These are phyloP conservation scores for Dicrurus megarhynchus DNA, from an alignment of 2,113 vertebrate species.

Conservation along the genomic window DNA sequence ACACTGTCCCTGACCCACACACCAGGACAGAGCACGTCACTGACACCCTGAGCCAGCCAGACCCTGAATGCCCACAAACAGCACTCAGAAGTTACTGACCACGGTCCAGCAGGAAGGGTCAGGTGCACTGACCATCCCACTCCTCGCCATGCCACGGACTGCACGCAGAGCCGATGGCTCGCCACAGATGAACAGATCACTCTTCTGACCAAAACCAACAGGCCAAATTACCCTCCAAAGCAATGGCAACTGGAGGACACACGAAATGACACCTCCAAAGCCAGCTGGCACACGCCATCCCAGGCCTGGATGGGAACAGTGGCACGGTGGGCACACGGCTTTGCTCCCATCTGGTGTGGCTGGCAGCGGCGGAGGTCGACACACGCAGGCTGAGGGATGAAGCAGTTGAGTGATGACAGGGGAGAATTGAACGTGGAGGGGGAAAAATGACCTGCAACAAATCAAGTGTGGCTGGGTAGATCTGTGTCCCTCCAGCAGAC, in stretches of 20 bases:
- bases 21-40: neutral
- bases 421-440: neutral
- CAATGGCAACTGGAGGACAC: constrained; percentile 38
- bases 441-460: constrained; percentile 3
- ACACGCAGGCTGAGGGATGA: neutral
- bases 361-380: neutral
- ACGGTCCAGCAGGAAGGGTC: neutral
- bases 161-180: neutral
- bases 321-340: constrained; percentile 3
- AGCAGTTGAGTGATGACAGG: neutral
- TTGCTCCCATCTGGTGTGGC: constrained; percentile 34
- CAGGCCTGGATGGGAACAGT: neutral
- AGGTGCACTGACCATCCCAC: neutral
- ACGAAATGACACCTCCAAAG: neutral
- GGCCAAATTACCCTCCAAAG: constrained; percentile 26
- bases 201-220: constrained; percentile 39
- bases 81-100: neutral
- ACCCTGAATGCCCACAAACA: neutral
- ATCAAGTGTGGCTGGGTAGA: constrained; percentile 6
- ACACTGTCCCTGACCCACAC: neutral
- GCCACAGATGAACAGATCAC: neutral
- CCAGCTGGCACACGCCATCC: neutral
- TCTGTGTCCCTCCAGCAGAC: neutral
- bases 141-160: neutral
- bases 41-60: neutral